These are phyloP conservation scores for Tachina grossa DNA, from an alignment of 2,888 invertebrate genomes.

Conservation along the genomic window DNA sequence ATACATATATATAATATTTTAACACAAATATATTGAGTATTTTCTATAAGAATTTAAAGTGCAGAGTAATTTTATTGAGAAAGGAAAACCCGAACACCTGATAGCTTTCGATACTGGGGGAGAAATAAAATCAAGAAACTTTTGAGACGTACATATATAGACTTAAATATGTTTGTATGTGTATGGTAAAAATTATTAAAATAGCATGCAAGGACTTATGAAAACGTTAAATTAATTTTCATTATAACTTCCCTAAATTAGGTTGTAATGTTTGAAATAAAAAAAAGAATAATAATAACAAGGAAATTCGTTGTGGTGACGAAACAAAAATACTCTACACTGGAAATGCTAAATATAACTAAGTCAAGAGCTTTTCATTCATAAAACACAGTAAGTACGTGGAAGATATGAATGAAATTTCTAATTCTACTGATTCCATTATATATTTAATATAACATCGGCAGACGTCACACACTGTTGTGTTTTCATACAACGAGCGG, in stretches of 20 bases:
- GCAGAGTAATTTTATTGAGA: conserved; percentile 42
- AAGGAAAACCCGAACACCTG: conserved; percentile 56
- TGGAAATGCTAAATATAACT: no score
- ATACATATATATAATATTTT: conserved; percentile 16
- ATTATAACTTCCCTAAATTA: conserved; percentile 25
- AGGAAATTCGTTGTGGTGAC: background rate
- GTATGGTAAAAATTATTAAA: conserved; percentile 14
- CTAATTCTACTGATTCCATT: no score
- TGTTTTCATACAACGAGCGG: no score
- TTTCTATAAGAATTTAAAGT: conserved; percentile 48
- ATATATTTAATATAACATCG: no score
- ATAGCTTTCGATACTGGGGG: conserved; percentile 11
- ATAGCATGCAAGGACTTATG: conserved; percentile 38
- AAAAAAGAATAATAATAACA: background rate
- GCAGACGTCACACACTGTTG: no score
- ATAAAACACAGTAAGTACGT: no score
- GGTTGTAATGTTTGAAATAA: background rate
- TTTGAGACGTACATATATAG: background rate
- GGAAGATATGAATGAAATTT: no score
- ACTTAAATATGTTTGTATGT: background rate
- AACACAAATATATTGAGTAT: conserved; percentile 55
- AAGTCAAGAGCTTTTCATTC: no score
- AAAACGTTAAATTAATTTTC: conserved; percentile 38
- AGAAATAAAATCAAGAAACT: conserved; percentile 33
- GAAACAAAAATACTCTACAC: background rate